Conservation (phyloP, 2,888 invertebrate species). For the Tridacna gigas region DNA sequence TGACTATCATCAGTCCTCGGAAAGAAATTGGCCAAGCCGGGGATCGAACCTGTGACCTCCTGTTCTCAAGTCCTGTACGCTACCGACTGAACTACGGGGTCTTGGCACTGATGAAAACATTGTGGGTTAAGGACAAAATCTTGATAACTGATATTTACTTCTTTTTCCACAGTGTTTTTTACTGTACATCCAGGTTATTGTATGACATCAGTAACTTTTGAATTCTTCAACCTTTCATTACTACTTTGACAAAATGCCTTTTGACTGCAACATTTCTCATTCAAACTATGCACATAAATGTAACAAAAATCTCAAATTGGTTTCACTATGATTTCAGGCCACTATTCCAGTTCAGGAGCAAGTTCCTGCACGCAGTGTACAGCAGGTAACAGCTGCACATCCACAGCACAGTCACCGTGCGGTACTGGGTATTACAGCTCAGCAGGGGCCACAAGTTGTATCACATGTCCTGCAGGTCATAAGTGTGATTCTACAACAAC, state of each 20-base stretch:
- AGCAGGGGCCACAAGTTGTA: conserved; percentile 69
- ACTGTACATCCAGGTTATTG: no score
- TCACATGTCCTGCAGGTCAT: conserved; percentile 70
- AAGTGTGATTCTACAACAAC: conserved; percentile 62
- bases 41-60: no score
- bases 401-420: conserved; percentile 72
- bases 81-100: no score
- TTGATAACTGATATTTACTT: background rate
- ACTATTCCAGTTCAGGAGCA: conserved; percentile 53
- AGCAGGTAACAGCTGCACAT: conserved; percentile 71
- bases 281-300: no score
- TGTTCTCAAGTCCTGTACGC: no score
- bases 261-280: no score
- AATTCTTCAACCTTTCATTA: no score
- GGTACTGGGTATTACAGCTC: conserved; percentile 73
- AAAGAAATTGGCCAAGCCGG: no score
- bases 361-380: conserved; percentile 71
- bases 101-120: background rate
- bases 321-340: conserved; percentile 27
- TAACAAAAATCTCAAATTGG: no score
- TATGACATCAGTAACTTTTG: no score
- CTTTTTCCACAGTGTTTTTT: background rate
- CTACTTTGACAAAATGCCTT: no score
- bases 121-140: background rate
- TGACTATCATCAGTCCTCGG: no score